Percentiles rank a stretch among this genome's conserved stretches.
Conservation (phyloP, 2,113 vertebrate species). For the Oostethus manadensis region DNA sequence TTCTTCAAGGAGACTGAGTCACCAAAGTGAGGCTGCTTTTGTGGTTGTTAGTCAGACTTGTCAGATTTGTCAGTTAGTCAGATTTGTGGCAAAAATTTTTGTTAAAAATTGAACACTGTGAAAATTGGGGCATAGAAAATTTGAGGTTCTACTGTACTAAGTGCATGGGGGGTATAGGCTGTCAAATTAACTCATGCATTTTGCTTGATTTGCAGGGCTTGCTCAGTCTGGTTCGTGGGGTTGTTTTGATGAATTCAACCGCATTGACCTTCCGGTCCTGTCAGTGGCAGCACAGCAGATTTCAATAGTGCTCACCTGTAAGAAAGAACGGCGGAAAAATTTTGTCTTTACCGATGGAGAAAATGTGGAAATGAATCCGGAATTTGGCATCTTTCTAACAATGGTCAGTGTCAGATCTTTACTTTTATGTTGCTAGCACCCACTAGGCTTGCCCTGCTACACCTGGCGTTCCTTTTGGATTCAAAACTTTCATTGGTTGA, state of each 20-base stretch:
- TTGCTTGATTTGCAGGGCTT: slow-evolving; percentile 75
- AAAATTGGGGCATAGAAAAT: no score
- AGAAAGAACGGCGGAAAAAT: slow-evolving; percentile 83
- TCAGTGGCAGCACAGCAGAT: slow-evolving; percentile 98
- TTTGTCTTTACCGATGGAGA: slow-evolving; percentile 96
- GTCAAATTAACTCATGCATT: fast-evolving
- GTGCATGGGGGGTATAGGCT: no score
- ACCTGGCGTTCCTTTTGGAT: not conserved
- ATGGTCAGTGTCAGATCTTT: slow-evolving; percentile 75
- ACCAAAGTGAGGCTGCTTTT: no score
- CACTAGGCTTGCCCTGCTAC: no score
- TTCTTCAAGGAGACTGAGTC: no score
- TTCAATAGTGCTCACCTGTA: slow-evolving; percentile 87
- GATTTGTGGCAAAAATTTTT: no score
- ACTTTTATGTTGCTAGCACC: not conserved
- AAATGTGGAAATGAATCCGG: slow-evolving; percentile 88
- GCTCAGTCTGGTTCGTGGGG: slow-evolving; percentile 98
- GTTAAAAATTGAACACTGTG: no score
- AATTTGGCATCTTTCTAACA: slow-evolving; percentile 96
- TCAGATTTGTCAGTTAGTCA: no score
- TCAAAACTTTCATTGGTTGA: not conserved
- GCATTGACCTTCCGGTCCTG: slow-evolving; percentile 90
- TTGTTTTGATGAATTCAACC: slow-evolving; percentile 97
- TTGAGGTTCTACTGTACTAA: no score
- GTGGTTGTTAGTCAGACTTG: no score